Conservation (phyloP, 2,797 vertebrate species). For the Acropternis orthonyx region DNA sequence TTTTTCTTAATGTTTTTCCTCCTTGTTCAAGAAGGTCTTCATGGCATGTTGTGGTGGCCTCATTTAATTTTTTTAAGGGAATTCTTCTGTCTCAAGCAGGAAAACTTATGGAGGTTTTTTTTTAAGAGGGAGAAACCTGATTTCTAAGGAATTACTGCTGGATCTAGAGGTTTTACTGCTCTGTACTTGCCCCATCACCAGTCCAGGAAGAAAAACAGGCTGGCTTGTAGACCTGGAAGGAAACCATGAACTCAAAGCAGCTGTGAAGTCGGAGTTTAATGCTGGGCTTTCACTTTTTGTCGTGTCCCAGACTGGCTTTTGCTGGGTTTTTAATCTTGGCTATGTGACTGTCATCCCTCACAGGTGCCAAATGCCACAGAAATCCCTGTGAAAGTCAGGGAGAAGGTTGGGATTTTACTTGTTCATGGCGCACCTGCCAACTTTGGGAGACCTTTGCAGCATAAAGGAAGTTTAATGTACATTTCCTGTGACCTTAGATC, state of each 20-base stretch:
- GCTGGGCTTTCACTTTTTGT: not conserved
- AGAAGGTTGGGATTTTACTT: no score
- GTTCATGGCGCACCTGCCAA: no score
- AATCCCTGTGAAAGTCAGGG: not conserved
- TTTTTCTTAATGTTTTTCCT: no score
- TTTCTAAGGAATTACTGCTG: not conserved
- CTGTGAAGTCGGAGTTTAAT: not conserved
- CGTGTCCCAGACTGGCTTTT: not conserved
- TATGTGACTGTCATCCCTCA: not conserved
- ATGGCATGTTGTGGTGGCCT: not conserved
- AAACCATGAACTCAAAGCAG: not conserved
- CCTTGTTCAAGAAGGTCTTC: not conserved
- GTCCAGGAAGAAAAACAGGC: not conserved
- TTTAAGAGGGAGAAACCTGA: not conserved
- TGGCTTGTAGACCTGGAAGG: not conserved
- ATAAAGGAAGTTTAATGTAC: rapidly evolving
- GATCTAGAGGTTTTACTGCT: not conserved
- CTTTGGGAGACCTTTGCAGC: not conserved
- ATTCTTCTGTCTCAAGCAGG: not conserved
- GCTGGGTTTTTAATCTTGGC: not conserved
- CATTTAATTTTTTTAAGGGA: not conserved
- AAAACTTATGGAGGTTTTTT: not conserved
- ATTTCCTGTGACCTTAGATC: not conserved
- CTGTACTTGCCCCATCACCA: not conserved
- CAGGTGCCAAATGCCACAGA: not conserved